Evolutionary conservation across 2,797 vertebrate genomes (phyloP), one percentile per base, ranked within the genome.

Genomic region (Sebastiscus tertius): DNA sequence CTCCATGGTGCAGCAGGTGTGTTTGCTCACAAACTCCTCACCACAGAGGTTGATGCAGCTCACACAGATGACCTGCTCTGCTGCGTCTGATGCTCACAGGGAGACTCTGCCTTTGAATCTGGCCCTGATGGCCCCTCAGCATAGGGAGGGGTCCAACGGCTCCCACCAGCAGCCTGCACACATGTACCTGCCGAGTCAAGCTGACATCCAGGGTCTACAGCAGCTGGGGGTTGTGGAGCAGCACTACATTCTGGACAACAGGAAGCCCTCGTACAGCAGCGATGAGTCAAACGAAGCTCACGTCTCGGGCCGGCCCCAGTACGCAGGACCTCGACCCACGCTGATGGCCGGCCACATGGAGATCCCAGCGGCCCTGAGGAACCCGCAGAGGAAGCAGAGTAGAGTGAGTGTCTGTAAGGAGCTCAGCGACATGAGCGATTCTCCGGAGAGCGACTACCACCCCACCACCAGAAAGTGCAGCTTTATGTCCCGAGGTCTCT

Each of bases 401-500:
- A 93, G 93, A 26, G 96, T 94, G 18, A 95, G 96, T 55, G 56
- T 72, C 52, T 95, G 89, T 79, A 96, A 95, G 77, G 96, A 97
- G 84, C 89, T 93, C 12, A 94, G 95, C 0, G 96, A 97, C 58
- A 89, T 81, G 72, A 96, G 95, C 3, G 95, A 95, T 29, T 97
- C 96, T 16, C 91, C 90, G 0, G 96, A 97, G 54, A 97, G 96
- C 36, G 96, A 93, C 29, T 95, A 93, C 91, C 88, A 89, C 75
- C 94, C 93, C 2, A 94, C 94, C 5, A 93, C 93, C 75, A 95
- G 94, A 70, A 97, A 98, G 85, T 93, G 96, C 81, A 98, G 97
- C 75, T 97, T 97, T 70, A 96, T 97, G 89, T 97, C 97, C 42
- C 95, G 96, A 63, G 94, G 95, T n/a, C 33, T 98, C 75, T 96